Evolutionary conservation across 2,797 vertebrate genomes (phyloP).

Genomic region (Oreochromis mossambicus): DNA sequence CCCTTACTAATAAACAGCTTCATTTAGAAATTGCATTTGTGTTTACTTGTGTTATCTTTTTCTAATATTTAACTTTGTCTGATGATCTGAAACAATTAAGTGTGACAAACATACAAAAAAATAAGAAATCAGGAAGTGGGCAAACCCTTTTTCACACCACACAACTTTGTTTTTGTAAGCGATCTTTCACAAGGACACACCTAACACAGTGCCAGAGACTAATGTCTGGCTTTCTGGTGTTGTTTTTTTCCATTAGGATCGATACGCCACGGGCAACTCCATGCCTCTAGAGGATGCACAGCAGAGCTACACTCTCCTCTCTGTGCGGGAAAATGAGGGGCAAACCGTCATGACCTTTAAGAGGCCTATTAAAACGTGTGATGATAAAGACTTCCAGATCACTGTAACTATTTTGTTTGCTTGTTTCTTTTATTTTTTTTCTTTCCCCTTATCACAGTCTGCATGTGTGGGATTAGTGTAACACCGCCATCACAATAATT

Average conservation of each 20-base stretch:
- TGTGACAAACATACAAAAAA: fast-evolving
- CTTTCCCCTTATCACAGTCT: not conserved
- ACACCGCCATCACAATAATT: not conserved
- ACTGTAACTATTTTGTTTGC: constrained; percentile 59
- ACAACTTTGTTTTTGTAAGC: not conserved
- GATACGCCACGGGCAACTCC: constrained; percentile 53
- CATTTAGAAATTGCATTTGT: not conserved
- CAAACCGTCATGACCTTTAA: constrained; percentile 76
- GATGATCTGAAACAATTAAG: not conserved
- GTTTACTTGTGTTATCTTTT: not conserved
- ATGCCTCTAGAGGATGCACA: constrained; percentile 64
- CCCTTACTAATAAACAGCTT: not conserved
- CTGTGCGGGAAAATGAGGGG: constrained; percentile 59
- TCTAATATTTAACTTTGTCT: not conserved
- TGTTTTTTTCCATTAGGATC: constrained; percentile 65
- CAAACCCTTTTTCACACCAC: not conserved
- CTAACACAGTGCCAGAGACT: fast-evolving
- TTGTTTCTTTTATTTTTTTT: not conserved
- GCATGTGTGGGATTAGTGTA: not conserved
- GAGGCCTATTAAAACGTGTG: constrained; percentile 65
- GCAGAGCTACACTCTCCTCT: constrained; percentile 78
- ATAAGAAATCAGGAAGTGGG: not conserved
- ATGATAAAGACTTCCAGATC: constrained; percentile 73
- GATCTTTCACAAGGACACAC: not conserved
- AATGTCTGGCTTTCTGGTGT: not conserved